phyloP scores from a whole-genome alignment of 2,797 vertebrate genomes.

The Melanotaenia pygmaea region DNA sequence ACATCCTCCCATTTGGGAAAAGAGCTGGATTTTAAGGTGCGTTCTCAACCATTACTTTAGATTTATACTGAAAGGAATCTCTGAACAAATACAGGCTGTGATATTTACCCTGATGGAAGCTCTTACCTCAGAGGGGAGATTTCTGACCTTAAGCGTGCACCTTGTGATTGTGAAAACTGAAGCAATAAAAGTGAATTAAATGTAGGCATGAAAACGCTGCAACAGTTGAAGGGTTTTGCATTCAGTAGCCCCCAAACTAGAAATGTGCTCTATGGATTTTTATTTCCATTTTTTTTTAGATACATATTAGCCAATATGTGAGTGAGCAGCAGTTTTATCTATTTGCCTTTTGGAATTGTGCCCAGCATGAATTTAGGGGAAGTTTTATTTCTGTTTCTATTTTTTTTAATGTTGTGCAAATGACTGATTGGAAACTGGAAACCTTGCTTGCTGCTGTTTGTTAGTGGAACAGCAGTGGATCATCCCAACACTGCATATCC shows the following conservation, averaged over 20 bases:
- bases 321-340: background rate
- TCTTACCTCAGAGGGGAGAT: constrained; percentile 48
- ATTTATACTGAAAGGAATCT: constrained; percentile 57
- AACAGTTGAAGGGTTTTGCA: background rate
- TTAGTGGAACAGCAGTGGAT: constrained; percentile 38
- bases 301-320: background rate
- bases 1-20: constrained; percentile 60
- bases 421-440: background rate
- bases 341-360: constrained; percentile 7
- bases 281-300: background rate
- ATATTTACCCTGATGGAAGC: constrained; percentile 47
- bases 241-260: background rate
- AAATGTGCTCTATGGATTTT: background rate
- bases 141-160: constrained; percentile 36
- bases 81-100: constrained; percentile 42
- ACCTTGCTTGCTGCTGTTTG: background rate
- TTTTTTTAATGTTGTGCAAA: background rate
- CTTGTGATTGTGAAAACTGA: constrained; percentile 53
- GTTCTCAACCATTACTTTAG: constrained; percentile 57
- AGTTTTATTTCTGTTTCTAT: background rate
- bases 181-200: constrained; percentile 30
- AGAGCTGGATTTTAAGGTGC: constrained; percentile 55
- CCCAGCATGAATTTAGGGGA: background rate
- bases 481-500: constrained; percentile 34
- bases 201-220: background rate